Evolutionary conservation across 2,888 invertebrate genomes (phyloP).

Genomic region (Thyatira batis): DNA sequence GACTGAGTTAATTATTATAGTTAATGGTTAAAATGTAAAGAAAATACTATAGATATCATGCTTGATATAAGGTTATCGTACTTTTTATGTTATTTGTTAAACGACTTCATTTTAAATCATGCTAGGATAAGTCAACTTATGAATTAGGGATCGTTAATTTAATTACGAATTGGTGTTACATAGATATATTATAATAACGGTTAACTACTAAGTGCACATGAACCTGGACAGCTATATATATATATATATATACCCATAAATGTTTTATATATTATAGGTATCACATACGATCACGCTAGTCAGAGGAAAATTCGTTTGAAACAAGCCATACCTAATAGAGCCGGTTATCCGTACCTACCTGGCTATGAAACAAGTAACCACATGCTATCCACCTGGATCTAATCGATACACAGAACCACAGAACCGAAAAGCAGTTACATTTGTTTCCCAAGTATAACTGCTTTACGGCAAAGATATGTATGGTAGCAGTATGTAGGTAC

Average conservation of each 20-base stretch:
- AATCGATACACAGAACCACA: too few species aligned
- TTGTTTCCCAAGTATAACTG: too few species aligned
- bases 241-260: not conserved
- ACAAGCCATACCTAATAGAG: too few species aligned
- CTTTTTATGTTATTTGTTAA: not conserved
- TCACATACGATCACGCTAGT: not conserved
- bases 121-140: conserved; percentile 7
- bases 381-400: too few species aligned
- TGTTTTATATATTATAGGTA: not conserved
- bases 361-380: too few species aligned
- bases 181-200: not conserved
- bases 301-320: too few species aligned
- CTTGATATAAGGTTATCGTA: not conserved
- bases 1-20: not conserved
- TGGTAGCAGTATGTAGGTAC: too few species aligned
- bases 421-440: too few species aligned
- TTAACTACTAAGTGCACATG: not conserved
- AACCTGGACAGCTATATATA: not conserved
- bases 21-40: not conserved
- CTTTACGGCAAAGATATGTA: too few species aligned
- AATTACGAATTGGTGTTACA: not conserved
- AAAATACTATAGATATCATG: not conserved
- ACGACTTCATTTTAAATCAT: not conserved
- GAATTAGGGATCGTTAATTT: conserved; percentile 1
- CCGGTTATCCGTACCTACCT: too few species aligned